Percentiles rank a stretch among this genome's conserved stretches.
phyloP scores from a whole-genome alignment of 2,888 invertebrate genomes.

The Cheilosia grossa region DNA sequence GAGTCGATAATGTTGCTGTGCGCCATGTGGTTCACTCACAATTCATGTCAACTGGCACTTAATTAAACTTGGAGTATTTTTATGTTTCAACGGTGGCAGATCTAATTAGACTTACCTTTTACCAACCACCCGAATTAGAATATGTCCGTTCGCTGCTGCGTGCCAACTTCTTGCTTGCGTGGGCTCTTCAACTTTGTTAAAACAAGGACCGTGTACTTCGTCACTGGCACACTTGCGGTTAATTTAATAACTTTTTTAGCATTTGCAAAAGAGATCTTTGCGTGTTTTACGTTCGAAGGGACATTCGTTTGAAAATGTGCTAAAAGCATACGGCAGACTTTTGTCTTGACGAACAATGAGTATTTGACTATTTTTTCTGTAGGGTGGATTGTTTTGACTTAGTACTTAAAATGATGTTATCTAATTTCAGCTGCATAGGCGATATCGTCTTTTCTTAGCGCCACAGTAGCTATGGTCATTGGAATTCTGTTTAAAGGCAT shows the following conservation, averaged over 20 bases:
- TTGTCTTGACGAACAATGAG: too few species aligned
- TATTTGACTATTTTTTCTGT: too few species aligned
- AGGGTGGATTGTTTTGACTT: too few species aligned
- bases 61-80: slow-evolving; percentile 7
- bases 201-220: slow-evolving; percentile 12
- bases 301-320: too few species aligned
- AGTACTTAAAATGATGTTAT: too few species aligned
- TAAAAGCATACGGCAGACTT: too few species aligned
- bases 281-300: not conserved
- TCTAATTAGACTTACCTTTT: slow-evolving; percentile 1
- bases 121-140: not conserved
- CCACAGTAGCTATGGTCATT: too few species aligned
- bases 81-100: slow-evolving; percentile 1
- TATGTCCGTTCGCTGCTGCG: not conserved
- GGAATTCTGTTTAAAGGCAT: too few species aligned
- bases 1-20: not conserved
- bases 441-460: too few species aligned
- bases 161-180: slow-evolving; percentile 20
- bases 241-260: slow-evolving; percentile 17
- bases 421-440: too few species aligned
- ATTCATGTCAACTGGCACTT: slow-evolving; percentile 9
- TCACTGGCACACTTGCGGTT: slow-evolving; percentile 29
- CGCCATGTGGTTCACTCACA: not conserved
- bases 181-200: slow-evolving; percentile 3
- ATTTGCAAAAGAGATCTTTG: slow-evolving; percentile 3